Base-by-base conservation (phyloP, 1,140 invertebrate species). In the Drosophila lacteicornis region DNA sequence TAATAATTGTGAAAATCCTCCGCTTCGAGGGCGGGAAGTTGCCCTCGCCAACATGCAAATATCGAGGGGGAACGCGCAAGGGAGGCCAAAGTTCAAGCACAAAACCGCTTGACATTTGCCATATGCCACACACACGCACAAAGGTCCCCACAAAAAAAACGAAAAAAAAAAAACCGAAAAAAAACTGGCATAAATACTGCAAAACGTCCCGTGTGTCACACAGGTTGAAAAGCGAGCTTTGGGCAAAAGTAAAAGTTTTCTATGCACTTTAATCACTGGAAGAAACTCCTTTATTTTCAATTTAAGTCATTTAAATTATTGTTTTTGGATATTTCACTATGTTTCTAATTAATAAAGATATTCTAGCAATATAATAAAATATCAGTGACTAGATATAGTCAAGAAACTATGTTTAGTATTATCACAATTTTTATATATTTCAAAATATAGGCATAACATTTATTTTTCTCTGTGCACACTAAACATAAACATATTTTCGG, bases 81-180 rank as follows among this genome's bases (percentile, higher is more conserved):
- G 47, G 63, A 78, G 75, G 75, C 68, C 56, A 78, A 61, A 78
- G 75, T 68, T 78, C 63, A 69, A 55, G 75, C 63, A 46, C 75
- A 75, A 55, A 50, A 46, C 27, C 56, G 65, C 73, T 78, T 69
- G 75, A 78, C 75, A 78, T 60, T 78, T 78, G 33, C 43, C 63
- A 68, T 68, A 68, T 56, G 53, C 50, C 58, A 46, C 17, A 55
- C 49, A 70, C 53, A 71, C 30, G 11, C 46, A 70, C 22, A 51
- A 49, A 42, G 38, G 30, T 40, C 42, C 5, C 40, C 25, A 42
- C 17, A 15, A 33, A 47, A 33, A 47, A 66, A 36, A 61, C 30
- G 8, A n/a, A 22, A 0, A 33, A 46, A 57, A 49, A 11, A 36
- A 61, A 36, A 61, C 13, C 22, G 8, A n/a, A 22, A 0, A 33